Conservation (phyloP, 2,797 vertebrate genomes). For the Tragelaphus oryx region DNA sequence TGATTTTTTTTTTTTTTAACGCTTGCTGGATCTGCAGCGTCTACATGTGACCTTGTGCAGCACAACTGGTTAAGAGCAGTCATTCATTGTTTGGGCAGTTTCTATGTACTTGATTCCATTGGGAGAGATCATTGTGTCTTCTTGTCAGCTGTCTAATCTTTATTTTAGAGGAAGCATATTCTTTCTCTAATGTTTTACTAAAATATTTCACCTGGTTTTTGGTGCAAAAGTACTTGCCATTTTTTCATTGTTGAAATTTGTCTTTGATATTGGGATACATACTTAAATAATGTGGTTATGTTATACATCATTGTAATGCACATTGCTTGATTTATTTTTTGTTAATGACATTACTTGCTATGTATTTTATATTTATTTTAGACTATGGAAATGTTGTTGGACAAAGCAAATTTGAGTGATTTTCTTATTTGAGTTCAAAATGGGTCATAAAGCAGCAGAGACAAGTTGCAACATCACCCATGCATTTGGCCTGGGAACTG, state of each 20-base stretch:
- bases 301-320: background rate
- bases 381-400: background rate
- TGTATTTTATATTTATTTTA: background rate
- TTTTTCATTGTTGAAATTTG: background rate
- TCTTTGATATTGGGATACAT: background rate
- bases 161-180: background rate
- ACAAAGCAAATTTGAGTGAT: background rate
- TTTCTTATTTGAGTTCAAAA: background rate
- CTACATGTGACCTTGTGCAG: background rate
- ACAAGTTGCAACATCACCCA: background rate
- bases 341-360: background rate
- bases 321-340: background rate
- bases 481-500: background rate
- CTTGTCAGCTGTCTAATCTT: background rate
- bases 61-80: background rate
- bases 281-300: background rate
- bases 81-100: background rate
- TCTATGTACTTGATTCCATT: background rate
- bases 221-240: background rate
- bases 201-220: background rate
- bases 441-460: background rate
- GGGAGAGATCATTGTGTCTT: background rate
- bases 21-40: background rate
- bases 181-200: slow-evolving; percentile 12
- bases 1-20: background rate